Base-by-base conservation (phyloP, 2,797 vertebrate species). In the Pagetopsis macropterus region DNA sequence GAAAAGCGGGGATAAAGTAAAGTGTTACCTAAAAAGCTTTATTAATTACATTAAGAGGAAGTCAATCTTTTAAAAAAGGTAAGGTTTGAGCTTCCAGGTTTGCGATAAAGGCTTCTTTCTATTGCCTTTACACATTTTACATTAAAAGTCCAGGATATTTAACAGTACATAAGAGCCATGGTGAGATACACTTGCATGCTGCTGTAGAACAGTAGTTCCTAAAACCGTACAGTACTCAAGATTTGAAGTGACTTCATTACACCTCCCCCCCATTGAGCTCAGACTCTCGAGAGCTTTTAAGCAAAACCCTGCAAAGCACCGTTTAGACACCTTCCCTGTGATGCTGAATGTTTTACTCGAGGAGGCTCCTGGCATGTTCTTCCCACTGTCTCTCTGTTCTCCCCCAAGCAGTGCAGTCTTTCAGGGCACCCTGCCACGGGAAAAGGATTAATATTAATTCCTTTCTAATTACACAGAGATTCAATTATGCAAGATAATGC, bases 371-470 rank as follows among this genome's bases (percentile, higher is more conserved):
- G 64, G 62, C 65, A 44, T 73, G 63, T 72, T 79, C 50, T 71
- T 51, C 43, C 54, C 73, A 14, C 41, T 61, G 52, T 54, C 33
- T 78, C 67, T 40, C 49, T 75, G 64, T 84, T 77, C 73, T 68
- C 52, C 70, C 54, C 27, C 60, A 52, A 84, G 83, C 65, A 1
- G 65, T 50, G 14, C 75, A 62, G 76, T 67, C 72, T 83, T 51
- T 60, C 65, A 79, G 76, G 71, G 77, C 72, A 65, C 61, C 65
- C 66, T 59, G 82, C 83, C 83, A 86, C 75, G 77, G 77, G 45
- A 79, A 37, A 50, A 82, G 65, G 83, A 92, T 91, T 90, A 82
- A 91, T 90, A 90, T 87, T 86, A 76, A 92, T 90, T 86, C 79
- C 74, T 54, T 79, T 60, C 65, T 76, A 89, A 83, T 90, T 81